phyloP scores from a whole-genome alignment of 2,888 invertebrate genomes.

The Lysandra coridon region DNA sequence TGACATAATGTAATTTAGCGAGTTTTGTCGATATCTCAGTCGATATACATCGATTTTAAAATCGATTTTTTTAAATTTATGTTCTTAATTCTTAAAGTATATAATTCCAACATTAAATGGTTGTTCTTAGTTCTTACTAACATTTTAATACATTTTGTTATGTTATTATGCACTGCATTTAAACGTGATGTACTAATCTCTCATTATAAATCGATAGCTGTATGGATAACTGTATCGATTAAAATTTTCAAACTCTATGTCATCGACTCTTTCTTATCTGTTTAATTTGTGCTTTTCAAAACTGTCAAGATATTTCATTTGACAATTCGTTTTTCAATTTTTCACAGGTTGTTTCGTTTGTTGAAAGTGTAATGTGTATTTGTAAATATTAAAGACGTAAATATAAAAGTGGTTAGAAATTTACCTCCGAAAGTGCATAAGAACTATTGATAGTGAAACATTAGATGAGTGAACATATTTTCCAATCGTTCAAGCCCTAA shows the following conservation, averaged over 20 bases:
- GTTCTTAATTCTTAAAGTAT: background rate
- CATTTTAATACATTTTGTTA: too few species aligned
- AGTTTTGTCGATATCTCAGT: background rate
- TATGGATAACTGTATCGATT: background rate
- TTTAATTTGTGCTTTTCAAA: background rate
- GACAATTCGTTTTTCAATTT: background rate
- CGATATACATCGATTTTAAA: background rate
- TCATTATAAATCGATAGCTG: background rate
- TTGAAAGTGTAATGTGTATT: constrained; percentile 66
- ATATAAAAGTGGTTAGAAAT: constrained; percentile 13
- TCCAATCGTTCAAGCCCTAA: constrained; percentile 11
- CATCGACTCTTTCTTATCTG: background rate
- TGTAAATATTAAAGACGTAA: constrained; percentile 64
- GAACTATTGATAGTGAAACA: background rate
- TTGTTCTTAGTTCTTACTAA: too few species aligned
- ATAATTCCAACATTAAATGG: too few species aligned
- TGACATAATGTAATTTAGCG: background rate
- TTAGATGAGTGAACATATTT: constrained; percentile 4
- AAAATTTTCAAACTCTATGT: background rate
- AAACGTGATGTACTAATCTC: too few species aligned
- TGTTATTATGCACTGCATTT: too few species aligned
- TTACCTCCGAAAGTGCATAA: background rate
- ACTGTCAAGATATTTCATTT: background rate
- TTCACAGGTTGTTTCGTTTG: constrained; percentile 57
- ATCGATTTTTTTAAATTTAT: background rate